These are phyloP conservation scores for Thamnophis sirtalis DNA, from an alignment of 2,113 vertebrate genomes.

Conservation along the genomic window DNA sequence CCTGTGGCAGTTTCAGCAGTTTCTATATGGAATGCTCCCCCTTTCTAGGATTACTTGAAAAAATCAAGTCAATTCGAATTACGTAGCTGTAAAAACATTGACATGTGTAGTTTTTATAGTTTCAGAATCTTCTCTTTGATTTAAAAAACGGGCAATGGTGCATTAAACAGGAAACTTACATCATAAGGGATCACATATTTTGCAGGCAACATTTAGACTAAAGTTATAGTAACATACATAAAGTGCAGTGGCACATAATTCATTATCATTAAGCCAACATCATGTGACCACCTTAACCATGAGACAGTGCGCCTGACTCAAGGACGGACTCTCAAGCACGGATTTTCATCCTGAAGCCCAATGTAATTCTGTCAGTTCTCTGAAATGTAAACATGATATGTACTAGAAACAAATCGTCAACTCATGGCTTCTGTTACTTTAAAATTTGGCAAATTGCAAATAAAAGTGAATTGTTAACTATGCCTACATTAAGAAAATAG, in stretches of 20 bases:
- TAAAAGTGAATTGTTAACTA: constrained; percentile 77
- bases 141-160: constrained; percentile 78
- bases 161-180: constrained; percentile 79
- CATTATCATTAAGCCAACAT: constrained; percentile 58
- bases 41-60: constrained; percentile 99
- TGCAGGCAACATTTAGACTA: constrained; percentile 75
- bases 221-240: constrained; percentile 70
- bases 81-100: constrained; percentile 99
- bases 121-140: constrained; percentile 83
- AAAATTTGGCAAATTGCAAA: constrained; percentile 75
- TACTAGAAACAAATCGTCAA: constrained; percentile 73
- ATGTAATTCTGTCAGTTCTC: constrained; percentile 61
- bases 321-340: constrained; percentile 59
- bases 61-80: constrained; percentile 99
- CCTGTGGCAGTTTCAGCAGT: constrained; percentile 99
- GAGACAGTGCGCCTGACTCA: constrained; percentile 53
- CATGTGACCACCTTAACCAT: constrained; percentile 65
- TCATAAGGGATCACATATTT: constrained; percentile 78
- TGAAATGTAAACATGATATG: constrained; percentile 68
- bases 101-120: constrained; percentile 92
- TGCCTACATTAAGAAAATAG: constrained; percentile 73
- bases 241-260: constrained; percentile 69
- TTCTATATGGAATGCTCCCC: constrained; percentile 99
- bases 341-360: constrained; percentile 66
- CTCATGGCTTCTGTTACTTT: constrained; percentile 78